Conservation (phyloP, 1,140 invertebrate genomes). For the Drosophila bocki region DNA sequence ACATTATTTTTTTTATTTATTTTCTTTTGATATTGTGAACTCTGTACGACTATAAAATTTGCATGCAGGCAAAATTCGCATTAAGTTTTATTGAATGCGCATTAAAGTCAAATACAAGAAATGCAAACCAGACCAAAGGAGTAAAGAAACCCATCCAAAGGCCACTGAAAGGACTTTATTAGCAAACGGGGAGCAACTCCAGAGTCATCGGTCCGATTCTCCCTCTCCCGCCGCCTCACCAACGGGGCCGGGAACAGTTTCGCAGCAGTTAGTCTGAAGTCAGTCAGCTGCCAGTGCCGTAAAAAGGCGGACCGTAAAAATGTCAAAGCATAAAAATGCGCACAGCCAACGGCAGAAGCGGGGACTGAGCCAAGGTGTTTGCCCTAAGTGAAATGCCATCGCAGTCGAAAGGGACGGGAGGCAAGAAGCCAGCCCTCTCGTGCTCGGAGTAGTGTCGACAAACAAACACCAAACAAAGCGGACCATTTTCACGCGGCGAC, state of each 20-base stretch:
- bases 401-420: constrained; percentile 11
- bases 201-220: constrained; percentile 16
- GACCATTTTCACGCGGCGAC: constrained; percentile 70
- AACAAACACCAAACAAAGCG: constrained; percentile 74
- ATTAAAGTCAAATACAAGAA: constrained; percentile 79
- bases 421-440: constrained; percentile 12
- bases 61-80: constrained; percentile 76
- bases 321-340: constrained; percentile 79
- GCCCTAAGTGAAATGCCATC: constrained; percentile 69
- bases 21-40: constrained; percentile 35
- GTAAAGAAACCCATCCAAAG: constrained; percentile 31
- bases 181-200: constrained; percentile 63
- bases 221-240: background rate
- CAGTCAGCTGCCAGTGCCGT: constrained; percentile 76
- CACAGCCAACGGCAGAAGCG: constrained; percentile 24
- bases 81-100: constrained; percentile 79
- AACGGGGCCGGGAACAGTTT: constrained; percentile 24
- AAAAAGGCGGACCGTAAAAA: constrained; percentile 74
- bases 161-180: constrained; percentile 70
- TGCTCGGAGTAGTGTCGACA: constrained; percentile 55
- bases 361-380: constrained; percentile 58
- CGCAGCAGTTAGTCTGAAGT: constrained; percentile 69
- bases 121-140: constrained; percentile 49
- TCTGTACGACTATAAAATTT: constrained; percentile 65
- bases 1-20: constrained; percentile 44